Evolutionary conservation across 2,888 invertebrate species (phyloP).

Genomic region (Mesorhabditis belari): DNA sequence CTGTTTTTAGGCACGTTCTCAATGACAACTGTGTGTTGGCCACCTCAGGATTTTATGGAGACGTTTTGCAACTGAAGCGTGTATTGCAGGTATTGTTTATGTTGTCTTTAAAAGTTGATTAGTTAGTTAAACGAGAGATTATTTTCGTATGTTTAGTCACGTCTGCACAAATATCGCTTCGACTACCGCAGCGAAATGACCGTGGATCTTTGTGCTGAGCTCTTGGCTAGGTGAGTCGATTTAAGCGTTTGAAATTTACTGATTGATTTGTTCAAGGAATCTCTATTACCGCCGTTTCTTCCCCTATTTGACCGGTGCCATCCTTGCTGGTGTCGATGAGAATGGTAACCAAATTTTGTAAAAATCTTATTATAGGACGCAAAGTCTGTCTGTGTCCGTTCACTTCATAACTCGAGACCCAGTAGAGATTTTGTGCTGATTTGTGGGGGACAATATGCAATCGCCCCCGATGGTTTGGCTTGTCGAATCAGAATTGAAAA

Average conservation of each 20-base stretch:
- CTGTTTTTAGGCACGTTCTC: not conserved
- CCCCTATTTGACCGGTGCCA: conserved; percentile 91
- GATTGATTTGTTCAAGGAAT: no score
- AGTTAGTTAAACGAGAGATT: no score
- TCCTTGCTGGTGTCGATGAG: conserved; percentile 85
- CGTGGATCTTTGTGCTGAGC: conserved; percentile 82
- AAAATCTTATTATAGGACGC: not conserved
- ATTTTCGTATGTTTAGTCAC: conserved; percentile 17
- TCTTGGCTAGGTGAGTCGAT: conserved; percentile 65
- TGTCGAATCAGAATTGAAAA: no score
- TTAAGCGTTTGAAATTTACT: not conserved
- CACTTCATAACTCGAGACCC: no score
- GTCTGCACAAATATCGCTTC: conserved; percentile 71
- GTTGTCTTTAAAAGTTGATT: no score
- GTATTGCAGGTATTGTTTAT: conserved; percentile 32
- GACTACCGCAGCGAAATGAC: conserved; percentile 70
- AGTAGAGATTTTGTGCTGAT: no score
- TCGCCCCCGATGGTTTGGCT: no score
- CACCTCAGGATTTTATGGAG: conserved; percentile 94
- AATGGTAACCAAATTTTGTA: conserved; percentile 61
- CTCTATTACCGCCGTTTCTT: conserved; percentile 94
- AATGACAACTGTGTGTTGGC: conserved; percentile 67
- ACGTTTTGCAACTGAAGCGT: conserved; percentile 77
- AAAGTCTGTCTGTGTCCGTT: no score
- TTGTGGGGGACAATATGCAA: no score